Evolutionary conservation across 2,888 invertebrate species (phyloP), one percentile per base, ranked within the genome.

Genomic region (Icerya purchasi): DNA sequence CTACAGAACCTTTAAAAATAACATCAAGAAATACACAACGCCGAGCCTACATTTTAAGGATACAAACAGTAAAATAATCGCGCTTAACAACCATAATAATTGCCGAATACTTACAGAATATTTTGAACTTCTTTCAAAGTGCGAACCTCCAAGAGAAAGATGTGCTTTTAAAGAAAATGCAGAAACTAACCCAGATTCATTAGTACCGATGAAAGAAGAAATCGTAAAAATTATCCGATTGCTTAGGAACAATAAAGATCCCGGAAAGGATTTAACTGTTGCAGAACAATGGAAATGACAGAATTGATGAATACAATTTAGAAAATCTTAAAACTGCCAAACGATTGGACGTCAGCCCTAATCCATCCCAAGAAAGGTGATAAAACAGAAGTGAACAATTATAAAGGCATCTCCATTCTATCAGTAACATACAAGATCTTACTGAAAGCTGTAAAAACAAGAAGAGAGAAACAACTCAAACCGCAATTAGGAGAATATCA

Each of bases 201-300:
- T 36, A 36, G 36, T 14, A 36, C 36, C 36, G 36, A 36, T 36
- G 36, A 14, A 36, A 36, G 36, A n/a, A 36, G 36, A 36, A 36
- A 36, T 36, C 14, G 36, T 36, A 36, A 36, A n/a, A n/a, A n/a
- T n/a, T n/a, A n/a, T n/a, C n/a, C n/a, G n/a, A n/a, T n/a, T n/a
- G n/a, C n/a, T n/a, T n/a, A n/a, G n/a, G n/a, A n/a, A n/a, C n/a
- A n/a, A 56, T 23, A 25, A 62, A 56, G 61, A 53, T 23, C 50
- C 61, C 20, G 56, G 57, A 54, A 23, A 54, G 22, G 63, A 63
- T 25, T 25, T 53, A 57, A 63, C 60, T n/a, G 51, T 60, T 3
- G 54, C 60, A 19, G 63, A 61, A 56, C 14, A 36, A 36, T 8
- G 5, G 14, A 14, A 36, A 8, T 36, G 14, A 36, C 36, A 36